A percentile compares a stretch with the other conserved stretches of the same genome.
Conservation (phyloP, 2,797 vertebrate species). For the Sebastes dallii region DNA sequence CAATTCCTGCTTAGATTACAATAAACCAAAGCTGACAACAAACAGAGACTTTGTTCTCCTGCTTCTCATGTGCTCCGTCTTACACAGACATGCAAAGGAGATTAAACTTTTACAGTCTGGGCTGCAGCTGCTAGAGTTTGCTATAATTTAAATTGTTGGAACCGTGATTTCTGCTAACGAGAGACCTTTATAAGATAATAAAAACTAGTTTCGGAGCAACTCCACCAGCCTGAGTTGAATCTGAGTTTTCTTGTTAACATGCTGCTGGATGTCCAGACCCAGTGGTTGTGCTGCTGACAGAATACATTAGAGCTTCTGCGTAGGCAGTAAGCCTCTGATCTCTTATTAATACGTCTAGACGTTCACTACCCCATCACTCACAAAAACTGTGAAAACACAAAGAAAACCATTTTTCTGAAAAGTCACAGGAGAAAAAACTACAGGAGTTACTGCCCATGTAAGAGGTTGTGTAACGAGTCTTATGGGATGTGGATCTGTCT, state of each 20-base stretch:
- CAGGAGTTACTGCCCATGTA: neutral
- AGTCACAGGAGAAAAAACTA: neutral
- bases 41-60: slow-evolving; percentile 58
- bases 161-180: neutral
- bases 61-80: slow-evolving; percentile 70
- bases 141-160: neutral
- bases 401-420: slow-evolving; percentile 2
- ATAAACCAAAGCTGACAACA: slow-evolving; percentile 59
- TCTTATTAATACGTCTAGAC: slow-evolving; percentile 45
- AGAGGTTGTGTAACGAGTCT: neutral
- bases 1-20: slow-evolving; percentile 42
- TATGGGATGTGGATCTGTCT: too few species aligned
- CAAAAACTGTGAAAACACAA: slow-evolving; percentile 2
- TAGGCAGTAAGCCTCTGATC: slow-evolving; percentile 33
- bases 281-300: neutral
- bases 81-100: slow-evolving; percentile 55
- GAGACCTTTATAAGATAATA: neutral
- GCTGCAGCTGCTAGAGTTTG: slow-evolving; percentile 1
- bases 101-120: slow-evolving; percentile 54
- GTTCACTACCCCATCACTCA: neutral
- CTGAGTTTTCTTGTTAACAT: neutral
- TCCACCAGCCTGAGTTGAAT: neutral
- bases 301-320: slow-evolving; percentile 17
- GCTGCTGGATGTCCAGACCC: neutral
- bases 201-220: neutral